These are phyloP conservation scores for Meiosimyza platycephala DNA, from an alignment of 2,888 invertebrate genomes.

Conservation along the genomic window DNA sequence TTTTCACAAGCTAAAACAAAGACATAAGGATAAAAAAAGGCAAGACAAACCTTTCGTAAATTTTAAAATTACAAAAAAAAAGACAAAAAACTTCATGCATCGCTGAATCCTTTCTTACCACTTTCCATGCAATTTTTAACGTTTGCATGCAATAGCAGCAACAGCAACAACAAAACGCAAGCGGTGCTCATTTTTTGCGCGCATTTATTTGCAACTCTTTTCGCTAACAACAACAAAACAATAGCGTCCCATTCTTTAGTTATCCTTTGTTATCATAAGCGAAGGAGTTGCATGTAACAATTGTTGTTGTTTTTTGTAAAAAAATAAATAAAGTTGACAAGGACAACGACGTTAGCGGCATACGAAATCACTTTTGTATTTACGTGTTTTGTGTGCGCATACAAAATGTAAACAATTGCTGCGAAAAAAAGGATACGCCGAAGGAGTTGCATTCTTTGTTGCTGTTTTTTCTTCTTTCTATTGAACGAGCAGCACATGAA, in stretches of 20 bases:
- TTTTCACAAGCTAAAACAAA: not conserved
- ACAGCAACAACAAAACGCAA: constrained; percentile 11
- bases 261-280: constrained; percentile 22
- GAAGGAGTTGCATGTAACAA: constrained; percentile 19
- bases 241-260: constrained; percentile 1
- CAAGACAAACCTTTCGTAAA: constrained; percentile 1
- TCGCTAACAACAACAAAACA: constrained; percentile 17
- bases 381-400: constrained; percentile 40
- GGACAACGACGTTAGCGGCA: constrained; percentile 36
- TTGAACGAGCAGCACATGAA: not conserved
- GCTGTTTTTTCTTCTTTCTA: not conserved
- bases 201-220: constrained; percentile 37
- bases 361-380: constrained; percentile 41
- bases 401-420: constrained; percentile 30
- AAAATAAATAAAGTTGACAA: not conserved
- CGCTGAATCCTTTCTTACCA: constrained; percentile 46
- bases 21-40: not conserved
- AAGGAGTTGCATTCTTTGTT: constrained; percentile 15
- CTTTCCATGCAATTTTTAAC: constrained; percentile 35
- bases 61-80: not conserved
- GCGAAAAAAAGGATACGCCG: constrained; percentile 29
- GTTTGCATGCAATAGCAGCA: constrained; percentile 24
- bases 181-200: constrained; percentile 24
- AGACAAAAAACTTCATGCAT: constrained; percentile 34
- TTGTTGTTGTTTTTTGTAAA: no score